Percentiles rank a stretch among this genome's conserved stretches.
Conservation (phyloP, 2,888 invertebrate genomes). For the Tenthredo notha region DNA sequence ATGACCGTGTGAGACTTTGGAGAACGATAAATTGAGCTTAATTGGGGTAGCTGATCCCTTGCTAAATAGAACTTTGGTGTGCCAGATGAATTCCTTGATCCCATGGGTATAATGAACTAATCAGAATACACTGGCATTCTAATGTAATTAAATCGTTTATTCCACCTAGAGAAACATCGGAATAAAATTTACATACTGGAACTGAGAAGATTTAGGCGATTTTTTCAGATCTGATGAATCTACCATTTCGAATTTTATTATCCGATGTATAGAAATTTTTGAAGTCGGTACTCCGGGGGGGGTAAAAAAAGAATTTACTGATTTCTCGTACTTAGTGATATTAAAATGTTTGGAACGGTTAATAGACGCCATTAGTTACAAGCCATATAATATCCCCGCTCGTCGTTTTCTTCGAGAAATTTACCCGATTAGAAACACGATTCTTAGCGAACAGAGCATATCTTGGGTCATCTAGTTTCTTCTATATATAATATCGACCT, state of each 20-base stretch:
- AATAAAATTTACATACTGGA: neutral
- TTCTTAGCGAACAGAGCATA: conserved; percentile 14
- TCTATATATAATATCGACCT: conserved; percentile 13
- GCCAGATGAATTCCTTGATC: conserved; percentile 43
- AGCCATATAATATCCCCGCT: neutral
- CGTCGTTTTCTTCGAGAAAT: neutral
- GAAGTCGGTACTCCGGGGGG: no score
- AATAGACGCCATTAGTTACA: neutral
- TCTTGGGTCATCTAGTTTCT: conserved; percentile 18
- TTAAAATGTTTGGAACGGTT: neutral
- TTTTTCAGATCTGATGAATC: neutral
- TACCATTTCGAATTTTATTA: no score
- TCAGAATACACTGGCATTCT: conserved; percentile 31
- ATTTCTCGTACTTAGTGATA: neutral
- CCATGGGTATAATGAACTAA: conserved; percentile 43
- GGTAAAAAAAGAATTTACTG: neutral
- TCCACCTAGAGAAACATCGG: neutral
- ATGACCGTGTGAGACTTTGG: conserved; percentile 34
- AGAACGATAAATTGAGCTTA: conserved; percentile 52
- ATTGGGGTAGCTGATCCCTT: conserved; percentile 51
- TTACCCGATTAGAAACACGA: conserved; percentile 21
- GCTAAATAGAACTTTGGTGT: conserved; percentile 44
- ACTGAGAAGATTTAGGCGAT: neutral
- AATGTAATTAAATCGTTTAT: conserved; percentile 29
- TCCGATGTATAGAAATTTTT: no score